Conservation (phyloP, 2,113 vertebrate species). For the Odocoileus hemionus region DNA sequence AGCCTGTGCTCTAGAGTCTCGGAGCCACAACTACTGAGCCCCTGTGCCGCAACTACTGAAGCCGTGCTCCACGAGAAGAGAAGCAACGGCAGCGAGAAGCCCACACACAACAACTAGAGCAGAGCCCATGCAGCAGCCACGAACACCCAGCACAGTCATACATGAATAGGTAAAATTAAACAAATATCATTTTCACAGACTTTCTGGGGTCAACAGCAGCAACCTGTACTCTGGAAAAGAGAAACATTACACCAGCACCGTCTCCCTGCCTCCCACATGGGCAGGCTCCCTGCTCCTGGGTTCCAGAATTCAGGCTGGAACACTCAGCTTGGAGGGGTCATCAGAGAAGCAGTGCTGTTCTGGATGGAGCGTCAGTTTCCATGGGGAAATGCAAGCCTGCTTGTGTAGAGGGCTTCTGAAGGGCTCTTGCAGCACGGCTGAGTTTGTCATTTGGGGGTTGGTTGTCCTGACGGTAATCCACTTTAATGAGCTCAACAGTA, state of each 20-base stretch:
- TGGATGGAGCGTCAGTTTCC: neutral
- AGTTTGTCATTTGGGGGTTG: neutral
- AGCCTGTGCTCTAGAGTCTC: neutral
- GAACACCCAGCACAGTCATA: neutral
- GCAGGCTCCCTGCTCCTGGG: neutral
- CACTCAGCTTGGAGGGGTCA: neutral
- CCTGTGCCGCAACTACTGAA: neutral
- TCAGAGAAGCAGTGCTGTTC: neutral
- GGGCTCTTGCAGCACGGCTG: neutral
- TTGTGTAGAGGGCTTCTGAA: neutral
- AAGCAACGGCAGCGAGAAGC: neutral
- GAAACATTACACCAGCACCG: neutral
- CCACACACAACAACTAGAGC: neutral
- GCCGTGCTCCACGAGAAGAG: fast-evolving
- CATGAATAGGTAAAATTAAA: neutral
- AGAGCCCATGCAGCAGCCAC: neutral
- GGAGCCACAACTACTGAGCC: neutral
- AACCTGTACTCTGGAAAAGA: neutral
- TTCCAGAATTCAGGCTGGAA: neutral
- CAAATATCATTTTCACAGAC: neutral
- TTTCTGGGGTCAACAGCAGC: neutral
- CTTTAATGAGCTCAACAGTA: constrained; percentile 28
- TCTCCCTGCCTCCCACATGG: neutral
- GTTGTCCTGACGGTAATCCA: neutral
- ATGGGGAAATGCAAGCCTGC: neutral